Evolutionary conservation across 23 tunicate species (phyloP), one percentile per base, ranked within the genome.

Genomic region (Trididemnum nubilum): DNA sequence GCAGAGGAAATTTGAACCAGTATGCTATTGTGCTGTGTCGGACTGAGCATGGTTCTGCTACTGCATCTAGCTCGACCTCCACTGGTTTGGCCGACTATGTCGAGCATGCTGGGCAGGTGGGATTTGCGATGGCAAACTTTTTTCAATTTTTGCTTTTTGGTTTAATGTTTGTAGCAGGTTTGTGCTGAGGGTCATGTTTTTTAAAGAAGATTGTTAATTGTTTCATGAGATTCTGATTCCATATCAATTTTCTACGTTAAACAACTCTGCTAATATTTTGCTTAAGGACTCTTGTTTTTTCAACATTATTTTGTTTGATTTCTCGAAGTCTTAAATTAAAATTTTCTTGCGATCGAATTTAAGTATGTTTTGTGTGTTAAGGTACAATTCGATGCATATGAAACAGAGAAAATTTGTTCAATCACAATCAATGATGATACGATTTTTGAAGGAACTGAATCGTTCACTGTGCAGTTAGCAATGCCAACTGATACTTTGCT

Each of bases 301-400:
- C n/a, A n/a, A n/a, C n/a, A n/a, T n/a, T n/a, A n/a, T n/a, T n/a
- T n/a, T n/a, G n/a, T n/a, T n/a, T n/a, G n/a, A n/a, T n/a, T n/a
- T n/a, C n/a, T n/a, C n/a, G n/a, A n/a, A n/a, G n/a, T n/a, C n/a
- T n/a, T n/a, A n/a, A n/a, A n/a, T n/a, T n/a, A n/a, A n/a, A n/a
- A n/a, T n/a, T n/a, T n/a, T n/a, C n/a, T n/a, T n/a, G n/a, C n/a
- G n/a, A n/a, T n/a, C n/a, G n/a, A n/a, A n/a, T n/a, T n/a, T n/a
- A n/a, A n/a, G n/a, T n/a, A n/a, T n/a, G n/a, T n/a, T 44, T 44
- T 44, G 54, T 9, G 15, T 44, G 15, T 36, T 36, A 88, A 96
- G 97, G 99, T 96, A 19, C 99, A 96, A 70, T 96, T 96, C 75
- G 99, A 96, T 59, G 93, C 81, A 28, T 89, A 93, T 69, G 99